Conservation (phyloP, 2,113 vertebrate species). For the Microtus montanus region DNA sequence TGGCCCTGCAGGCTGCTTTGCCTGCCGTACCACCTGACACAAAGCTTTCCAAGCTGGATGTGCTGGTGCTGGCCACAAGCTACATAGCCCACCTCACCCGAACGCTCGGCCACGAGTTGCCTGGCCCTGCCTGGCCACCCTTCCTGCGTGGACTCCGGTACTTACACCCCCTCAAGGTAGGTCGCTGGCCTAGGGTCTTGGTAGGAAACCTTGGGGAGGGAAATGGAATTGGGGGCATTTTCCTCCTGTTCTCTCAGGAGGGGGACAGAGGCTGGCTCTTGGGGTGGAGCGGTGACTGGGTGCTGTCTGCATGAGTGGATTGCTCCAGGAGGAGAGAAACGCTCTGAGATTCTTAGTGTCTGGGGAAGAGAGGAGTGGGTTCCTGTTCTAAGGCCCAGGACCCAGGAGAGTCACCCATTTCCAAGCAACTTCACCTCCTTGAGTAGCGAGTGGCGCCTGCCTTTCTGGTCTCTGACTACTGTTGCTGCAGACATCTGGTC, state of each 20-base stretch:
- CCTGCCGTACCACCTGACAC: slow-evolving; percentile 90
- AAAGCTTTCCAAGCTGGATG: slow-evolving; percentile 92
- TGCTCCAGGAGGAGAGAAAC: not conserved
- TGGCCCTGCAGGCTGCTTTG: slow-evolving; percentile 90
- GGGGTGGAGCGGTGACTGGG: not conserved
- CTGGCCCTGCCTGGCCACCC: slow-evolving; percentile 54
- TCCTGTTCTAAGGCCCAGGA: not conserved
- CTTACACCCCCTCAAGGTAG: slow-evolving; percentile 91
- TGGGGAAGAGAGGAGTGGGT: not conserved
- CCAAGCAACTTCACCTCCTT: accelerated
- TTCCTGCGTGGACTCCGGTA: slow-evolving; percentile 83
- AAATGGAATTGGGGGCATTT: not conserved
- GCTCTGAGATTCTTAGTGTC: not conserved
- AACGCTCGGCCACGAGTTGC: slow-evolving; percentile 84
- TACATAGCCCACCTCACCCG: slow-evolving; percentile 92
- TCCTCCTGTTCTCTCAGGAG: not conserved
- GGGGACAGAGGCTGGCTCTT: not conserved
- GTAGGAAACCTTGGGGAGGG: not conserved
- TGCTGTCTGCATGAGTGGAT: not conserved
- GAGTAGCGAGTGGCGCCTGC: accelerated
- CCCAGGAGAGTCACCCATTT: not conserved
- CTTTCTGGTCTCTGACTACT: not conserved
- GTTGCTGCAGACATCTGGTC: not conserved
- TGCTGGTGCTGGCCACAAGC: slow-evolving; percentile 91
- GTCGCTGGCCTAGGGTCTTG: not conserved